Percentiles rank a stretch among this genome's conserved stretches.
These are phyloP conservation scores for Jacana jacana DNA, from an alignment of 2,113 vertebrate genomes.

Conservation along the genomic window DNA sequence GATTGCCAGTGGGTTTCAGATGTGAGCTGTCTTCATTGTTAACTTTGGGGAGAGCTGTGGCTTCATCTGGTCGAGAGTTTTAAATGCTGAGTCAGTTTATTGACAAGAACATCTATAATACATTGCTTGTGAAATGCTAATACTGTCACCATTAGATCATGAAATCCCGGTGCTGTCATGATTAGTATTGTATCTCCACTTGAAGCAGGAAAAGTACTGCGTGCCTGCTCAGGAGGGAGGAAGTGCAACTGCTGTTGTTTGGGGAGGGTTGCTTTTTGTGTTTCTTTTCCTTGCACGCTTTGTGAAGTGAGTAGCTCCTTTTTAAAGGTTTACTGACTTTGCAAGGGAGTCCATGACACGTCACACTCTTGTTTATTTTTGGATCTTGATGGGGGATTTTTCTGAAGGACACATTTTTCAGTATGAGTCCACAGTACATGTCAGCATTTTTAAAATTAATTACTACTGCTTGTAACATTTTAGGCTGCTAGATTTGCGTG, in stretches of 20 bases:
- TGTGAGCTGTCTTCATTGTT: conserved; percentile 39
- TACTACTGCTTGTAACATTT: conserved; percentile 61
- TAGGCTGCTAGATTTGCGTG: conserved; percentile 40
- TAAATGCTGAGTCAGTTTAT: conserved; percentile 56
- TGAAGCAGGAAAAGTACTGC: conserved; percentile 45
- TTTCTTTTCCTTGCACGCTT: conserved; percentile 21
- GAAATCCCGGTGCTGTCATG: conserved; percentile 15
- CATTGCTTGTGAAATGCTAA: conserved; percentile 50
- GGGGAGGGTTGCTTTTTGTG: neutral
- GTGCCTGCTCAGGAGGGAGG: conserved; percentile 9
- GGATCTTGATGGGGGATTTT: conserved; percentile 71
- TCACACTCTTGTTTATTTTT: conserved; percentile 63
- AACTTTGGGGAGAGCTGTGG: conserved; percentile 18
- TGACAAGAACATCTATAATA: conserved; percentile 19
- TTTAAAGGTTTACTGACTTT: conserved; percentile 63
- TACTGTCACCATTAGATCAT: conserved; percentile 56
- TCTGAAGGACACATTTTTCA: conserved; percentile 68
- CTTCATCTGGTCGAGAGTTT: conserved; percentile 28
- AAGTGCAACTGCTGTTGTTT: neutral
- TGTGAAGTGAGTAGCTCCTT: neutral
- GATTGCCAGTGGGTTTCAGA: conserved; percentile 30
- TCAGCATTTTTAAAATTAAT: conserved; percentile 67
- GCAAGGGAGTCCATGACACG: conserved; percentile 42
- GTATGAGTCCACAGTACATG: conserved; percentile 72
- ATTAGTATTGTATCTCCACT: neutral